phyloP scores from a whole-genome alignment of 2,797 vertebrate species.

The Rhynchonycteris naso region DNA sequence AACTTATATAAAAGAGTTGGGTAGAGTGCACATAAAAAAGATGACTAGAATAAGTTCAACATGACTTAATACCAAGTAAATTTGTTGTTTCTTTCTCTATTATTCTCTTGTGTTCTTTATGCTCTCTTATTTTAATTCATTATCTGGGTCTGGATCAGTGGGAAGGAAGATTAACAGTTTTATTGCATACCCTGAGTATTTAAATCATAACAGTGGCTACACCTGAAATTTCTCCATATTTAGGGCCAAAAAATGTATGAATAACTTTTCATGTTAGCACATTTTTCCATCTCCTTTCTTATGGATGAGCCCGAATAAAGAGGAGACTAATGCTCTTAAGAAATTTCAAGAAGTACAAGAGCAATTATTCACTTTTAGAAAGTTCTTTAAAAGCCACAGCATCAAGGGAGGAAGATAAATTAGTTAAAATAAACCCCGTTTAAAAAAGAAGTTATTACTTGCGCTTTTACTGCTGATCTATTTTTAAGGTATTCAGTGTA shows the following conservation, averaged over 20 bases:
- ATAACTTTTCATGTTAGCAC: not conserved
- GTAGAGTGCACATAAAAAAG: not conserved
- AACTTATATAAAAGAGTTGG: not conserved
- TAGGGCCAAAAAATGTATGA: not conserved
- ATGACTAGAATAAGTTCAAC: not conserved
- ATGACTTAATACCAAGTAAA: not conserved
- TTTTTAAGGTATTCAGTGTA: conserved; percentile 63
- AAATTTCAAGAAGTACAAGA: not conserved
- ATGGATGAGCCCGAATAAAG: not conserved
- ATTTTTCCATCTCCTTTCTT: not conserved
- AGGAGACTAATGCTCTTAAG: not conserved
- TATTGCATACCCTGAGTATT: not conserved
- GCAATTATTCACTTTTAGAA: not conserved
- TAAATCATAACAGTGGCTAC: not conserved
- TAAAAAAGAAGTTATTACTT: not conserved
- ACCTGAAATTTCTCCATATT: not conserved
- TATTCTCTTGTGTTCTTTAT: not conserved
- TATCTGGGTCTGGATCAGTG: not conserved
- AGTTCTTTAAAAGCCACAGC: not conserved
- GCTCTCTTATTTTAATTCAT: not conserved
- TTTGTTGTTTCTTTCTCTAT: not conserved
- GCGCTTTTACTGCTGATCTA: conserved; percentile 45
- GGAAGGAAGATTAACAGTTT: not conserved
- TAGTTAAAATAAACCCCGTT: conserved; percentile 7
- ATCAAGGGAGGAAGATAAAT: not conserved